Evolutionary conservation across 2,797 vertebrate genomes (phyloP).

Genomic region (Microhierax caerulescens): DNA sequence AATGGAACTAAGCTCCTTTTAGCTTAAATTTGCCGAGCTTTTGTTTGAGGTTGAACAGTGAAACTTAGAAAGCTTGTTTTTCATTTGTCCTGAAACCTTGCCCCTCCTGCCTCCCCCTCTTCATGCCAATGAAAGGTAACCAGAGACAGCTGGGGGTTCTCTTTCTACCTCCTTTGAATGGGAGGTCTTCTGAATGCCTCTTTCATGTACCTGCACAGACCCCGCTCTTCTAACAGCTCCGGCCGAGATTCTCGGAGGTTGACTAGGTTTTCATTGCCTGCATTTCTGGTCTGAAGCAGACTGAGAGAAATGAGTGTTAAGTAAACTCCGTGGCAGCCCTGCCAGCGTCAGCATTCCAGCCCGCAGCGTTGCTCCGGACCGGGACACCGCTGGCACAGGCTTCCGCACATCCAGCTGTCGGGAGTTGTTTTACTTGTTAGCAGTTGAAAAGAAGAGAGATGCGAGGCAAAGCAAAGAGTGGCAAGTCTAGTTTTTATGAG

Average conservation of each 20-base stretch:
- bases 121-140: slow-evolving; percentile 61
- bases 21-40: not conserved
- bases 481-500: slow-evolving; percentile 12
- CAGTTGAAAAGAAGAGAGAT: slow-evolving; percentile 5
- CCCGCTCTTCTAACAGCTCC: not conserved
- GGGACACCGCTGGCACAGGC: not conserved
- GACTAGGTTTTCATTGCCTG: slow-evolving; percentile 68
- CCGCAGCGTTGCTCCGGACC: not conserved
- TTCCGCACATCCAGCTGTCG: slow-evolving; percentile 44
- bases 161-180: slow-evolving; percentile 31
- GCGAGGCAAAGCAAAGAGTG: not conserved
- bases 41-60: slow-evolving; percentile 45
- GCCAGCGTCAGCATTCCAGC: slow-evolving; percentile 73
- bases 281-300: slow-evolving; percentile 76
- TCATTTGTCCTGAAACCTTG: slow-evolving; percentile 41
- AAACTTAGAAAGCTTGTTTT: slow-evolving; percentile 59
- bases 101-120: not conserved
- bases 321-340: slow-evolving; percentile 64
- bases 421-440: not conserved
- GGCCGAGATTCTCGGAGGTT: slow-evolving; percentile 3
- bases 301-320: slow-evolving; percentile 75
- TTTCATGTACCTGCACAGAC: slow-evolving; percentile 58
- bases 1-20: not conserved
- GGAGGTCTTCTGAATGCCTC: slow-evolving; percentile 42
- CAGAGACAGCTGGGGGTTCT: slow-evolving; percentile 29